Base-by-base conservation (phyloP, 2,888 invertebrate species). In the Athripsodes cinereus region DNA sequence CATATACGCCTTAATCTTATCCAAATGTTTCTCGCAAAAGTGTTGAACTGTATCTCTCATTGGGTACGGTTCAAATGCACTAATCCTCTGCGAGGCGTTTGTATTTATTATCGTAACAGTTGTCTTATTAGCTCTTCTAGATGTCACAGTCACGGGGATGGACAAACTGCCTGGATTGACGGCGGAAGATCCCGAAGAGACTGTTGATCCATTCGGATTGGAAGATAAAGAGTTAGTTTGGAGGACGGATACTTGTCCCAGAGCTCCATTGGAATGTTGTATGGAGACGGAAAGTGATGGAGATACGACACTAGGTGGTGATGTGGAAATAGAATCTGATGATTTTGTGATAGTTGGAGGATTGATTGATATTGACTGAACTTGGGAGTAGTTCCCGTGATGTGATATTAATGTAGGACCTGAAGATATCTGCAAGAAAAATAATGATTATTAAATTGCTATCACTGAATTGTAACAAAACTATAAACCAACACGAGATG, bases 1-100 rank as follows among this genome's bases (percentile, higher is more conserved):
- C 88, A 96, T 94, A 69, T 92, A 96, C 19, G 85, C 81, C 71
- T 92, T 91, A 58, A 96, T 96, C 71, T 94, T 95, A 65, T 90
- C 88, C 64, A 94, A 75, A 70, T 96, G 94, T 72, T 96, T 96
- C 73, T 95, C 95, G 73, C 96, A 96, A 74, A 96, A 96, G 73
- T 96, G 94, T 69, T 94, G 93, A 44, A 96, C 92, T 0, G 92
- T 91, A 70, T 92, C 92, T 21, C 91, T 72, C 91, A 92, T 91
- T n/a, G 91, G 91, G 67, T 89, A 92, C 2, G 92, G 92, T 73
- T 92, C 92, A 72, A 92, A 92, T 53, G 91, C 91, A 69, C 89
- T 89, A 73, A 91, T 90, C 60, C 91, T 78, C 72, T 84, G 79
- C 62, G 76, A 68, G 46, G 66, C 60, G 63, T 80, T 80, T 21